Percentiles rank a stretch among this genome's conserved stretches.
These are phyloP conservation scores for Dolichomitus sp. DNA, from an alignment of 2,888 invertebrate species.

Conservation along the genomic window DNA sequence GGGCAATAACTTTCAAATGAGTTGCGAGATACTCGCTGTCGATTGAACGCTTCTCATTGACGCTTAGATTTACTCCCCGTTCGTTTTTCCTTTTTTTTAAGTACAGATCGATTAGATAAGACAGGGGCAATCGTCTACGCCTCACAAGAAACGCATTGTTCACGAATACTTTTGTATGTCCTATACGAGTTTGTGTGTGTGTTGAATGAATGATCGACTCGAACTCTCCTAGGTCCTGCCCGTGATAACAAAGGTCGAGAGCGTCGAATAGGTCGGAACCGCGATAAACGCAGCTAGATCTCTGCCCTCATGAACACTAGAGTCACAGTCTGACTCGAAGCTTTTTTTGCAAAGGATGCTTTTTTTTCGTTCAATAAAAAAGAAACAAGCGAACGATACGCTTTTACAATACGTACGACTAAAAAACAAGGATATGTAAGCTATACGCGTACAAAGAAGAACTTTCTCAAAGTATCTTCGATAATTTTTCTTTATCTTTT, in stretches of 20 bases:
- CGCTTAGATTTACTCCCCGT: constrained; percentile 23
- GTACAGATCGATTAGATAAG: constrained; percentile 57
- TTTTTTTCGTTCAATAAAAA: constrained; percentile 22
- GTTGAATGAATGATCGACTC: constrained; percentile 34
- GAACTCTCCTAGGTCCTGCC: constrained; percentile 47
- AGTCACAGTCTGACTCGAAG: constrained; percentile 4
- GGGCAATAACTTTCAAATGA: constrained; percentile 40
- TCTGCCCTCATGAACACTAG: constrained; percentile 20
- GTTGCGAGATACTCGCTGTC: not conserved
- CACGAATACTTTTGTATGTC: constrained; percentile 19
- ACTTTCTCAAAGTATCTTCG: constrained; percentile 73
- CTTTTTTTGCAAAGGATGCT: constrained; percentile 14
- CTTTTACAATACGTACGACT: constrained; percentile 36
- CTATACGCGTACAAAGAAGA: constrained; percentile 77
- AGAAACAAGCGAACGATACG: constrained; percentile 35
- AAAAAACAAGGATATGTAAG: constrained; percentile 70
- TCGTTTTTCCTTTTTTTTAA: constrained; percentile 25
- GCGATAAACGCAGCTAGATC: constrained; percentile 45
- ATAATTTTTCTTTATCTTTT: constrained; percentile 58
- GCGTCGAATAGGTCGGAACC: constrained; percentile 40
- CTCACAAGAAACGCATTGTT: constrained; percentile 50
- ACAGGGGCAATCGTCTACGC: constrained; percentile 20
- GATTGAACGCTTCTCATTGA: constrained; percentile 33
- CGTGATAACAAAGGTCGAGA: constrained; percentile 56
- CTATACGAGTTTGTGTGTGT: not conserved